Evolutionary conservation across 2,888 invertebrate genomes (phyloP).

Genomic region (Cosmia trapezina): DNA sequence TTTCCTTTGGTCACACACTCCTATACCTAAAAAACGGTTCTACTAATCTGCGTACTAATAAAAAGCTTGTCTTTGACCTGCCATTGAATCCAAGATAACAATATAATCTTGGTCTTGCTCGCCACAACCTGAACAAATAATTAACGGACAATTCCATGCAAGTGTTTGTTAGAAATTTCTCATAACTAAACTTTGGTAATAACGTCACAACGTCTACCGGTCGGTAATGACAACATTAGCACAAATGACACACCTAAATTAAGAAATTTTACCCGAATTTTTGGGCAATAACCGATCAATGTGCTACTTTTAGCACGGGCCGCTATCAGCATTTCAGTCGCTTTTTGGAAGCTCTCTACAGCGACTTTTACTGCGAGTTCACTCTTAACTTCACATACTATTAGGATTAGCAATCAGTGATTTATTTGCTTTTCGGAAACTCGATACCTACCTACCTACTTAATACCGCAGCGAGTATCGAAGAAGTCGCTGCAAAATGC

Average conservation of each 20-base stretch:
- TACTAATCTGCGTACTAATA: no score
- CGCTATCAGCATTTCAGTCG: background rate
- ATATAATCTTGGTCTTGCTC: constrained; percentile 5
- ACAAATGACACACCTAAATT: constrained; percentile 81
- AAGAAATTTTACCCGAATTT: constrained; percentile 76
- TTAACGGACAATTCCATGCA: constrained; percentile 56
- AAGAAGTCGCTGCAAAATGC: background rate
- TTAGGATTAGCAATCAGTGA: background rate
- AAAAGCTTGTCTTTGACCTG: background rate
- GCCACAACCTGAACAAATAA: constrained; percentile 43
- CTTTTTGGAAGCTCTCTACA: background rate
- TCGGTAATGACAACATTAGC: constrained; percentile 79
- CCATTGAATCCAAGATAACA: background rate
- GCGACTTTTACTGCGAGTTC: background rate
- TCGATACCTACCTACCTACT: no score
- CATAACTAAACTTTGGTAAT: constrained; percentile 64
- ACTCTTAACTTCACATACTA: background rate
- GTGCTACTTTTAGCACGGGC: background rate
- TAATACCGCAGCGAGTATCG: background rate
- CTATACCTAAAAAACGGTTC: no score
- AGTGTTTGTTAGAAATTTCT: constrained; percentile 62
- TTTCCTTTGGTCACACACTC: no score
- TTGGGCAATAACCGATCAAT: constrained; percentile 75
- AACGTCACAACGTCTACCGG: constrained; percentile 61
- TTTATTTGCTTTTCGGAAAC: background rate